phyloP scores from a whole-genome alignment of 2,888 invertebrate species.

The Heliconius aoede region DNA sequence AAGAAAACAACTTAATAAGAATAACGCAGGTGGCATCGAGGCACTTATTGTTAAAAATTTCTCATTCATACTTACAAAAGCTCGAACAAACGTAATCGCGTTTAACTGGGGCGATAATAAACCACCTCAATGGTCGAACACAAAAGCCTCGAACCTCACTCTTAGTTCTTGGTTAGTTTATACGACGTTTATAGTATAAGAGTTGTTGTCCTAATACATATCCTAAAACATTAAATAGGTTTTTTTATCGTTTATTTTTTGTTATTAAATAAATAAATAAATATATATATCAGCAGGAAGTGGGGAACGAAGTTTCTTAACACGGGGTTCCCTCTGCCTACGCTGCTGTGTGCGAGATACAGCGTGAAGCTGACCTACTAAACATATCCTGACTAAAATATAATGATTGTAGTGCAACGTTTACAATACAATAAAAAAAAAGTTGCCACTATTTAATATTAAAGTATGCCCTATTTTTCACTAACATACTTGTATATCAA shows the following conservation, averaged over 20 bases:
- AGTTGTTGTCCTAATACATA: background rate
- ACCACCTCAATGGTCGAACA: conserved; percentile 39
- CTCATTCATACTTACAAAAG: conserved; percentile 30
- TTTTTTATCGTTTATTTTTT: too few species aligned
- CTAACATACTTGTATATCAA: background rate
- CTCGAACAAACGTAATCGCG: conserved; percentile 38
- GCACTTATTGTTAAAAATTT: background rate
- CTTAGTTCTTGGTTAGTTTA: conserved; percentile 35
- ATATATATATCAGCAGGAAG: too few species aligned
- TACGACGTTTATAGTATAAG: conserved; percentile 34
- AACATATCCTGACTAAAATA: too few species aligned
- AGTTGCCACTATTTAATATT: too few species aligned
- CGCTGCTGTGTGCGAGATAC: too few species aligned
- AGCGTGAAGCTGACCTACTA: too few species aligned
- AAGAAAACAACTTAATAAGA: background rate
- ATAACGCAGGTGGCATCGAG: conserved; percentile 17
- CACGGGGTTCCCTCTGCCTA: too few species aligned
- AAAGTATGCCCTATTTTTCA: background rate
- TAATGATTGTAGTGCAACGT: too few species aligned
- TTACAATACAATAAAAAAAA: too few species aligned
- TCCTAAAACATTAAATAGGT: too few species aligned
- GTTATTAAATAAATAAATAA: too few species aligned
- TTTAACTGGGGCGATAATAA: conserved; percentile 45
- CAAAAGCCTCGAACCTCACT: conserved; percentile 37
- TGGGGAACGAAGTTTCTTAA: too few species aligned